Percentiles rank a stretch among this genome's conserved stretches.
These are phyloP conservation scores for Deilephila elpenor DNA, from an alignment of 2,888 invertebrate species.

Conservation along the genomic window DNA sequence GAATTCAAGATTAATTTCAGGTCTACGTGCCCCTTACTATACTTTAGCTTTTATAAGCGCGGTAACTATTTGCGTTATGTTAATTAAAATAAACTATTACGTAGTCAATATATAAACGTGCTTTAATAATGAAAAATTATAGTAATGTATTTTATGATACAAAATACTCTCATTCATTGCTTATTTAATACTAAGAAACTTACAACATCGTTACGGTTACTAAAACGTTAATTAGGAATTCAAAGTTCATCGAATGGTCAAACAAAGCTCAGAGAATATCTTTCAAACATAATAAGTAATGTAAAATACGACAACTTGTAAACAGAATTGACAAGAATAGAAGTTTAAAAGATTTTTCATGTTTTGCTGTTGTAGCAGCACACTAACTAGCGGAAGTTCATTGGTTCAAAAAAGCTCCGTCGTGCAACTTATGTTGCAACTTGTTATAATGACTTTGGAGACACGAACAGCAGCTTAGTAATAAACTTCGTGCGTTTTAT, in stretches of 20 bases:
- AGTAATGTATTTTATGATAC: no score
- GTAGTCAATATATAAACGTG: no score
- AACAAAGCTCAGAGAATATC: no score
- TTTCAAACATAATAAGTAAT: background rate
- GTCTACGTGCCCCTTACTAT: background rate
- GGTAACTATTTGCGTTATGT: background rate
- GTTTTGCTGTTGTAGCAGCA: background rate
- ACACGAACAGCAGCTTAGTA: background rate
- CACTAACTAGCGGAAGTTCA: background rate
- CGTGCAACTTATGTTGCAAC: constrained; percentile 6
- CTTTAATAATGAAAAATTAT: no score
- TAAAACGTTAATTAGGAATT: no score
- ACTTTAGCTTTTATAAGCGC: background rate
- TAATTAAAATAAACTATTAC: background rate
- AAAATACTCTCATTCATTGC: no score
- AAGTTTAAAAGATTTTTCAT: constrained; percentile 3
- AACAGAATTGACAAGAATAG: background rate
- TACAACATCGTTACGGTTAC: no score
- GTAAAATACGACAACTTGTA: background rate
- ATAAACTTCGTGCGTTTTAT: no score
- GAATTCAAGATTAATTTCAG: background rate
- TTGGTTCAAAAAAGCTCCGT: background rate
- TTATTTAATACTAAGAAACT: no score
- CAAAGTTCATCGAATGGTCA: no score
- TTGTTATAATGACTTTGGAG: constrained; percentile 1